Conservation (phyloP, 1,140 invertebrate species). For the Trachelipus rathkii region DNA sequence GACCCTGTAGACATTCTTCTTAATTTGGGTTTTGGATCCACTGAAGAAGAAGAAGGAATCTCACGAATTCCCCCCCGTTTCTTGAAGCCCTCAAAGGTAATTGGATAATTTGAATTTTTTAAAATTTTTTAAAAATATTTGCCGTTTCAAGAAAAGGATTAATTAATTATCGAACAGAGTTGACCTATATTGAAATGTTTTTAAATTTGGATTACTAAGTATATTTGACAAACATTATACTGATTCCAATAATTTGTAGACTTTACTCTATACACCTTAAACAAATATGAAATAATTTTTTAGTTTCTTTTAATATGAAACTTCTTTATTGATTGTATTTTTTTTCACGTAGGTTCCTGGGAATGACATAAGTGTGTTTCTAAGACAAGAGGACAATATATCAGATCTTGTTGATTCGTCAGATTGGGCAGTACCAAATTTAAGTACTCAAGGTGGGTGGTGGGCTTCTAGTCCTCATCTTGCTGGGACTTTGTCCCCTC, state of each 20-base stretch:
- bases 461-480: slow-evolving; percentile 4
- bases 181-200: too few relatives aligned
- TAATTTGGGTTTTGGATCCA: slow-evolving; percentile 20
- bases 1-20: slow-evolving; percentile 28
- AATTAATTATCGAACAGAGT: too few relatives aligned
- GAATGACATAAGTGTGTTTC: background rate
- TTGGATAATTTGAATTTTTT: too few relatives aligned
- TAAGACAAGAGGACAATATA: background rate
- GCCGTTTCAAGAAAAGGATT: too few relatives aligned
- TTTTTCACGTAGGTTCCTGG: background rate
- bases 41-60: slow-evolving; percentile 18
- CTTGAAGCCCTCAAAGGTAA: slow-evolving; percentile 25
- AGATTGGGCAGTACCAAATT: background rate
- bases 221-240: too few relatives aligned
- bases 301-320: too few relatives aligned
- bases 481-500: background rate
- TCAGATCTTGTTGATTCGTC: background rate
- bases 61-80: slow-evolving; percentile 21
- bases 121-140: too few relatives aligned
- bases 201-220: too few relatives aligned
- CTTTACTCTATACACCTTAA: too few relatives aligned
- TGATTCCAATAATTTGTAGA: too few relatives aligned
- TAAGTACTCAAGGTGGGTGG: background rate
- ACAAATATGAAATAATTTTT: too few relatives aligned
- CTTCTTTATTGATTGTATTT: too few relatives aligned